phyloP scores from a whole-genome alignment of 53 echinoderm and acorn worm species.

The Patiria pectinifera region DNA sequence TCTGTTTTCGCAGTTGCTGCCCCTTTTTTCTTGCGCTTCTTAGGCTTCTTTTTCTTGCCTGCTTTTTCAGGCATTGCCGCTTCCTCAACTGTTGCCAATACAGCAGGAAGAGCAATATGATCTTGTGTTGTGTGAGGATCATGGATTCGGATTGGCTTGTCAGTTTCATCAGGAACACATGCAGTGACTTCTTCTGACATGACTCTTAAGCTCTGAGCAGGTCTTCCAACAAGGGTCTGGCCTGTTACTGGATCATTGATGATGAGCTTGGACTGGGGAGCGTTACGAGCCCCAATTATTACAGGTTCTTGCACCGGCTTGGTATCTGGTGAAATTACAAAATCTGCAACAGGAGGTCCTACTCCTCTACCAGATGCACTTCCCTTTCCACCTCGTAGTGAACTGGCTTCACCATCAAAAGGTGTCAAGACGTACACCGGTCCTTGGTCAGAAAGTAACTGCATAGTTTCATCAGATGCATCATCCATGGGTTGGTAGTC shows the following conservation, averaged over 20 bases:
- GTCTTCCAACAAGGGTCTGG: conserved; percentile 59
- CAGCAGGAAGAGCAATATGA: conserved; percentile 20
- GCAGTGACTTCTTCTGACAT: conserved; percentile 64
- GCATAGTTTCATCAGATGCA: conserved; percentile 22
- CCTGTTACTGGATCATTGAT: conserved; percentile 71
- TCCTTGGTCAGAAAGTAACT: conserved; percentile 67
- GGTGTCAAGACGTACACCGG: conserved; percentile 77
- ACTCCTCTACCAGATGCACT: conserved; percentile 5
- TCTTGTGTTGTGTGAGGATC: conserved; percentile 64
- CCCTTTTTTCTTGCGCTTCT: conserved; percentile 37
- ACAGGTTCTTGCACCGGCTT: conserved; percentile 30
- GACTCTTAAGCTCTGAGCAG: conserved; percentile 64
- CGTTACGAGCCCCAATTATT: conserved; percentile 56
- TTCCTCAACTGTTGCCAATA: conserved; percentile 22
- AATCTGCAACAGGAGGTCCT: not conserved
- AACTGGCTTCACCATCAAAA: conserved; percentile 7
- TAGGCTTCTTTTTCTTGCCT: conserved; percentile 56
- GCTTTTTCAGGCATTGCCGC: conserved; percentile 29
- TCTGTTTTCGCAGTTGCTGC: not conserved
- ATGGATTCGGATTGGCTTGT: conserved; percentile 64
- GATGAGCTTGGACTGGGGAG: conserved; percentile 65
- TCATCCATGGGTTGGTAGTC: not conserved
- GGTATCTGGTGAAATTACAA: conserved; percentile 28
- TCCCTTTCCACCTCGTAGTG: not conserved
- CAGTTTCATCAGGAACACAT: conserved; percentile 61